phyloP scores from a whole-genome alignment of 2,113 vertebrate species.

The Caretta caretta region DNA sequence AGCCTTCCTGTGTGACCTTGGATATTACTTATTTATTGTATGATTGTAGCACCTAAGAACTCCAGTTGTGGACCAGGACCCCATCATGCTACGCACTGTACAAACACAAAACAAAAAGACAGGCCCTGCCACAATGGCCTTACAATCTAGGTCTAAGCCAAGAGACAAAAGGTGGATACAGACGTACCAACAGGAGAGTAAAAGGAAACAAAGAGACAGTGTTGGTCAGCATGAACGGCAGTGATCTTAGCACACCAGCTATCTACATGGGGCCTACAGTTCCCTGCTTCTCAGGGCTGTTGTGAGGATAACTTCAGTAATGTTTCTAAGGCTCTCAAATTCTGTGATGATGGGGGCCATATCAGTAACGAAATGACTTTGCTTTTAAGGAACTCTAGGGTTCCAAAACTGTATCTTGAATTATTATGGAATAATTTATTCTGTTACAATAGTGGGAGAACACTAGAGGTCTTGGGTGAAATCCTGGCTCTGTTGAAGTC shows the following conservation, averaged over 20 bases:
- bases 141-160: background rate
- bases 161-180: background rate
- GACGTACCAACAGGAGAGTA: background rate
- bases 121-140: no score
- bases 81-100: background rate
- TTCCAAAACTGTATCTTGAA: background rate
- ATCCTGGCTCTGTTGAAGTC: background rate
- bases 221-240: background rate
- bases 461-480: background rate
- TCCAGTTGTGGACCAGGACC: background rate
- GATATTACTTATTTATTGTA: background rate
- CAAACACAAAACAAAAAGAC: background rate
- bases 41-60: background rate
- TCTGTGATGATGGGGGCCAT: no score
- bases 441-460: background rate
- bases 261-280: background rate
- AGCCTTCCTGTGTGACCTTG: background rate
- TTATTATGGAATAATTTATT: background rate
- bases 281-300: background rate
- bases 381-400: background rate
- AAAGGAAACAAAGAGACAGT: background rate
- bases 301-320: background rate
- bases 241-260: background rate
- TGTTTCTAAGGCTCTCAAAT: background rate
- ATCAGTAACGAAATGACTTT: background rate